phyloP scores from a whole-genome alignment of 2,797 vertebrate species.

The Smutsia gigantea region DNA sequence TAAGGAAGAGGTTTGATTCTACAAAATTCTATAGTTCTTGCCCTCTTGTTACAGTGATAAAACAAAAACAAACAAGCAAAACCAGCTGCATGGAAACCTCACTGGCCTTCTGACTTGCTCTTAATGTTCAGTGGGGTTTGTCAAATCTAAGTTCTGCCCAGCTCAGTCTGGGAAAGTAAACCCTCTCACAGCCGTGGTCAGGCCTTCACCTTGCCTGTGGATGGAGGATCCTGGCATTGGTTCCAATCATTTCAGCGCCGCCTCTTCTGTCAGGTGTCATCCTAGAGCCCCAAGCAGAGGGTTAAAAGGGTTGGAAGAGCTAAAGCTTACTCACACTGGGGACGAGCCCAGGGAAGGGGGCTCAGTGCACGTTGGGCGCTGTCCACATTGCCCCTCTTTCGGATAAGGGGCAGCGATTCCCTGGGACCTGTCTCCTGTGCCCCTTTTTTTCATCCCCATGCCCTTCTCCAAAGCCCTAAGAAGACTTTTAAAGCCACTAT shows the following conservation, averaged over 20 bases:
- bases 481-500: neutral
- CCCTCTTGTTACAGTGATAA: neutral
- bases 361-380: neutral
- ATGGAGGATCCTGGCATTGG: neutral
- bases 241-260: neutral
- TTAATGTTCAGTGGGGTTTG: neutral
- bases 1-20: neutral
- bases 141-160: conserved; percentile 19
- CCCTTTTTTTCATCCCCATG: neutral
- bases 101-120: conserved; percentile 6
- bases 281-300: neutral
- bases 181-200: neutral
- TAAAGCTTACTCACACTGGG: neutral
- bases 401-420: neutral
- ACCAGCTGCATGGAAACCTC: neutral
- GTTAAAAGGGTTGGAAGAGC: neutral
- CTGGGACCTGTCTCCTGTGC: neutral
- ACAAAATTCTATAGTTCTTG: neutral
- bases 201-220: fast-evolving
- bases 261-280: neutral
- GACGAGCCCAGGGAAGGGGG: neutral
- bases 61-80: conserved; percentile 45
- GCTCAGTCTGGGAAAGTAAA: neutral
- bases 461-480: neutral
- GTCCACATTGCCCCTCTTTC: neutral